Conservation (phyloP, 2,797 vertebrate species). For the Galaxias olidus region DNA sequence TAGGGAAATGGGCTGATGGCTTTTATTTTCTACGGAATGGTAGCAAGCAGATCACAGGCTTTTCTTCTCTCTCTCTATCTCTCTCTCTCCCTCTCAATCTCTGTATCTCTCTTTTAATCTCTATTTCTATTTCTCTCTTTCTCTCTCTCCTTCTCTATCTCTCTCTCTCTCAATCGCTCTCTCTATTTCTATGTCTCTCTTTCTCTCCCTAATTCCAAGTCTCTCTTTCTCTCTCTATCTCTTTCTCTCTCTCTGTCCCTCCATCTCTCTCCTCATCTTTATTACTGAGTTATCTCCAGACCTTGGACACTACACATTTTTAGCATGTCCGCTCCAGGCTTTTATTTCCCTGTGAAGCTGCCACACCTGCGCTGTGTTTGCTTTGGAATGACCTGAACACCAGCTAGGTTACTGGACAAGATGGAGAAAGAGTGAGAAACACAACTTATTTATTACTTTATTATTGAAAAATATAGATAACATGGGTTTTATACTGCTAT, state of each 20-base stretch:
- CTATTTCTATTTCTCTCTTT: slow-evolving; percentile 9
- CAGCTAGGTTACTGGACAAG: slow-evolving; percentile 23
- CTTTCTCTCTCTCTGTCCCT: too few species aligned
- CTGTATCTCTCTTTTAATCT: slow-evolving; percentile 12
- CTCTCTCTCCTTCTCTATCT: background rate
- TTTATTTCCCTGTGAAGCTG: slow-evolving; percentile 24
- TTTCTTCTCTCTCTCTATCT: background rate
- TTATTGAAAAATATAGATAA: too few species aligned
- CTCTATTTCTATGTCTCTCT: too few species aligned
- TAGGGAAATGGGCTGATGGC: background rate
- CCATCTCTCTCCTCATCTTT: too few species aligned
- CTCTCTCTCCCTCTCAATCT: background rate
- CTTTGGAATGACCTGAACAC: slow-evolving; percentile 51
- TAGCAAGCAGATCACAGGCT: too few species aligned
- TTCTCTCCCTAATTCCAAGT: too few species aligned
- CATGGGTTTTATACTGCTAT: too few species aligned
- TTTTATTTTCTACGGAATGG: too few species aligned
- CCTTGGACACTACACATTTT: slow-evolving; percentile 37
- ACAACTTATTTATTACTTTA: too few species aligned
- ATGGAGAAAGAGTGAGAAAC: too few species aligned
- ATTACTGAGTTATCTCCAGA: slow-evolving; percentile 22
- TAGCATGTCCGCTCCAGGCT: slow-evolving; percentile 14
- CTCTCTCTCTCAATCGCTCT: too few species aligned
- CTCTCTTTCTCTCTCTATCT: too few species aligned
- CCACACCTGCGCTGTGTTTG: slow-evolving; percentile 38